Conservation (phyloP, 2,797 vertebrate species). For the Acestrorhynchus altus region DNA sequence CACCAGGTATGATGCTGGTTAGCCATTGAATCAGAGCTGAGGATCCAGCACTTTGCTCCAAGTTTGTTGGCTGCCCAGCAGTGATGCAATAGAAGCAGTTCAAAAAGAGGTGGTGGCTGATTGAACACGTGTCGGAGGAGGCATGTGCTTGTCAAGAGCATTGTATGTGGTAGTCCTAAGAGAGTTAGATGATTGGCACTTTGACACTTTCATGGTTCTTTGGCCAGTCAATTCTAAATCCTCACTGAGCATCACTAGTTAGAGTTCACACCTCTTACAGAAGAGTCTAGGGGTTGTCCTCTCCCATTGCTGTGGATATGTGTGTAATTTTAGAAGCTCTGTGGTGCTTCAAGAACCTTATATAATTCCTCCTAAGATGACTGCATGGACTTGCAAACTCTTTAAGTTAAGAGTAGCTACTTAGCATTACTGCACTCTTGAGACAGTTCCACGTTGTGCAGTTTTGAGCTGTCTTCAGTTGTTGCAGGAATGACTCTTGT, state of each 20-base stretch:
- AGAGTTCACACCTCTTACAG: not conserved
- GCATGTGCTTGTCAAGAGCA: no score
- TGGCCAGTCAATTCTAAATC: not conserved
- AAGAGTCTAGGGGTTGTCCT: not conserved
- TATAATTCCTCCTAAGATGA: slow-evolving; percentile 16
- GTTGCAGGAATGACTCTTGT: not conserved
- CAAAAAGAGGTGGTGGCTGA: no score
- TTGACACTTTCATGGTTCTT: no score
- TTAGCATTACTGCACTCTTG: not conserved
- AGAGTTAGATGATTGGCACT: no score
- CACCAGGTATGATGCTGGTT: no score
- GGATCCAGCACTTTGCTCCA: no score
- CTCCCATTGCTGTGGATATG: not conserved
- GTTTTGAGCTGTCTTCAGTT: not conserved
- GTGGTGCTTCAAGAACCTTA: slow-evolving; percentile 4
- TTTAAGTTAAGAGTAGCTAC: not conserved
- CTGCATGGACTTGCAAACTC: not conserved
- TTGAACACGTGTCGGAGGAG: no score
- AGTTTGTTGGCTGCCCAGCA: no score
- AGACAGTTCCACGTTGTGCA: not conserved
- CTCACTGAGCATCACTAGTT: not conserved
- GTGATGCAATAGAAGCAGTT: no score
- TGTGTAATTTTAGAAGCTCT: slow-evolving; percentile 9
- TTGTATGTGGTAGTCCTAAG: no score
- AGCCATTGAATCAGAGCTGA: no score